These are phyloP conservation scores for Drusus annulatus DNA, from an alignment of 1,140 invertebrate species.

Conservation along the genomic window DNA sequence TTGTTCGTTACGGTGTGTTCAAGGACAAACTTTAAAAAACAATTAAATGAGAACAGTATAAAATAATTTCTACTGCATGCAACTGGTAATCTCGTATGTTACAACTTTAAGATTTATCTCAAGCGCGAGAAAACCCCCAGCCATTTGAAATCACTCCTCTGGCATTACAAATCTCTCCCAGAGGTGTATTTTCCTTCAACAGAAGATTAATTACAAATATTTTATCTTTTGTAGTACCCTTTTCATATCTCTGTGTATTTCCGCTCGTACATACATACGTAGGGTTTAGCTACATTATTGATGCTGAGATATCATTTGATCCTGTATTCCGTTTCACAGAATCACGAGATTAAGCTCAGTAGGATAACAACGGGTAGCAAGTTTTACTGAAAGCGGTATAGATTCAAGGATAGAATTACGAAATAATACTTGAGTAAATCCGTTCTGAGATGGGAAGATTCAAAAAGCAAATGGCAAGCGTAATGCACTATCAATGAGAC, in stretches of 20 bases:
- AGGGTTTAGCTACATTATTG: background rate
- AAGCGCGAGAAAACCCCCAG: background rate
- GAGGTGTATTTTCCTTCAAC: background rate
- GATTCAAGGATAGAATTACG: background rate
- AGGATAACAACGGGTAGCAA: slow-evolving; percentile 9
- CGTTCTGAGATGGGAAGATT: no score
- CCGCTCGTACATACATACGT: slow-evolving; percentile 3
- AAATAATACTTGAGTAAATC: background rate
- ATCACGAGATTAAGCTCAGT: background rate
- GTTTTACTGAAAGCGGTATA: background rate
- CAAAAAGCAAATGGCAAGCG: no score
- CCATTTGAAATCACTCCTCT: background rate
- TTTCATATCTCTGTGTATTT: background rate
- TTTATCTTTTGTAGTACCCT: no score
- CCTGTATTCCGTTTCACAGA: slow-evolving; percentile 11
- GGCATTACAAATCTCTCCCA: background rate
- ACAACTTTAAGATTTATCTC: no score
- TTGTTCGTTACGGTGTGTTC: no score
- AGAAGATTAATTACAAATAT: slow-evolving; percentile 1
- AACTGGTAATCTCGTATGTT: no score
- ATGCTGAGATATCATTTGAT: slow-evolving; percentile 6
- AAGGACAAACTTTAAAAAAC: no score
- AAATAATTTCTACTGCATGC: no score
- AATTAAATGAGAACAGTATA: no score
- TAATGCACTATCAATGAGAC: no score